Evolutionary conservation across 1,140 invertebrate genomes (phyloP).

Genomic region (Drosophila trapezifrons): DNA sequence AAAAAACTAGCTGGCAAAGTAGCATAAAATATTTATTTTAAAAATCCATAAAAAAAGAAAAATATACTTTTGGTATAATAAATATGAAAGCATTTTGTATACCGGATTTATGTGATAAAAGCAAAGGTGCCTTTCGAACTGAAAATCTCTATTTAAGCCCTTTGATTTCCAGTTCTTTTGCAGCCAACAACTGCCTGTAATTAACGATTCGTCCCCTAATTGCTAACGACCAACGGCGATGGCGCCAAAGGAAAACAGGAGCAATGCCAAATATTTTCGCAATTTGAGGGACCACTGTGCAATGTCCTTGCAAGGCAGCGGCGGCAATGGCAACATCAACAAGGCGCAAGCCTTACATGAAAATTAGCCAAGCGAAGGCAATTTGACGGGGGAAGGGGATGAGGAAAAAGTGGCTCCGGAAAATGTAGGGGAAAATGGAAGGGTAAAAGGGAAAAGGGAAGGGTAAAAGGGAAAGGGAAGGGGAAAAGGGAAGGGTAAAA

Average conservation of each 20-base stretch:
- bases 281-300: slow-evolving; percentile 30
- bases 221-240: neutral
- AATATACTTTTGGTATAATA: neutral
- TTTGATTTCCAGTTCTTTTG: neutral
- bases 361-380: slow-evolving; percentile 60
- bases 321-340: slow-evolving; percentile 56
- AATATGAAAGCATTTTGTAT: neutral
- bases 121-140: too few relatives aligned
- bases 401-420: neutral
- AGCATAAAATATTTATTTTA: neutral
- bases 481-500: neutral
- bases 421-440: neutral
- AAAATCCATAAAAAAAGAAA: neutral
- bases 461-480: neutral
- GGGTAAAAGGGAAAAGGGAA: neutral
- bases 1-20: neutral
- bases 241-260: neutral
- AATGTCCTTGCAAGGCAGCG: slow-evolving; percentile 50
- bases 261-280: slow-evolving; percentile 1
- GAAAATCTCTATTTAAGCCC: neutral
- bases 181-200: neutral
- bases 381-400: neutral
- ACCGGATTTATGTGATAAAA: neutral
- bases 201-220: slow-evolving; percentile 12
- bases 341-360: slow-evolving; percentile 71